phyloP scores from a whole-genome alignment of 2,113 vertebrate species.

The Tenebrosternarchus preto region DNA sequence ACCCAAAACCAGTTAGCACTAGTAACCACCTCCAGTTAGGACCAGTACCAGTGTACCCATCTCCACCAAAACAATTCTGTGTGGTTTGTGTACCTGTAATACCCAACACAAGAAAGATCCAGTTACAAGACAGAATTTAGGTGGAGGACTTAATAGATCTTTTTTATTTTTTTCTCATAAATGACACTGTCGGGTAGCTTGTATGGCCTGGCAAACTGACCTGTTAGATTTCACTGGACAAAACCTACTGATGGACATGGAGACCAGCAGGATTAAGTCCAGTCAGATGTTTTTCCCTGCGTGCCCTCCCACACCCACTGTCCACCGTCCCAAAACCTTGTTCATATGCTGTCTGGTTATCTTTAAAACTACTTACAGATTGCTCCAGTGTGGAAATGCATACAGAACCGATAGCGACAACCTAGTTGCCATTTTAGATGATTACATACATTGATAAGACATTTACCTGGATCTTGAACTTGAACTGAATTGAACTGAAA shows the following conservation, averaged over 20 bases:
- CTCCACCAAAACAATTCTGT: constrained; percentile 5
- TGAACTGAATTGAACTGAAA: constrained; percentile 46
- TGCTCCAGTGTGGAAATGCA: constrained; percentile 19
- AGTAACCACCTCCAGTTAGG: constrained; percentile 42
- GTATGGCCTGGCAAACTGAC: constrained; percentile 17
- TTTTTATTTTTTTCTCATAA: constrained; percentile 8
- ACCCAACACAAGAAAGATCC: constrained; percentile 13
- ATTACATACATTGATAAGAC: constrained; percentile 41
- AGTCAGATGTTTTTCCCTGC: constrained; percentile 18
- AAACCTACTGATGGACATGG: neutral
- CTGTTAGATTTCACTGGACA: constrained; percentile 2
- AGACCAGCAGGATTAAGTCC: constrained; percentile 28
- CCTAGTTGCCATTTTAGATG: constrained; percentile 53
- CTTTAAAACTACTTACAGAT: constrained; percentile 8
- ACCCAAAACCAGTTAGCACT: constrained; percentile 37
- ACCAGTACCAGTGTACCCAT: constrained; percentile 38
- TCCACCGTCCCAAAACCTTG: neutral
- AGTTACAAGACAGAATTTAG: neutral
- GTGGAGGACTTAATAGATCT: neutral
- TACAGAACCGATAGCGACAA: constrained; percentile 30
- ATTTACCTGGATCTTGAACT: constrained; percentile 45
- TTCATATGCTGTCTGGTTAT: constrained; percentile 36
- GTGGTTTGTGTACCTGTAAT: constrained; percentile 23
- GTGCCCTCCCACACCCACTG: constrained; percentile 13
- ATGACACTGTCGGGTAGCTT: constrained; percentile 13